These are phyloP conservation scores for Tipula vernalis DNA, from an alignment of 2,888 invertebrate species.

Conservation along the genomic window DNA sequence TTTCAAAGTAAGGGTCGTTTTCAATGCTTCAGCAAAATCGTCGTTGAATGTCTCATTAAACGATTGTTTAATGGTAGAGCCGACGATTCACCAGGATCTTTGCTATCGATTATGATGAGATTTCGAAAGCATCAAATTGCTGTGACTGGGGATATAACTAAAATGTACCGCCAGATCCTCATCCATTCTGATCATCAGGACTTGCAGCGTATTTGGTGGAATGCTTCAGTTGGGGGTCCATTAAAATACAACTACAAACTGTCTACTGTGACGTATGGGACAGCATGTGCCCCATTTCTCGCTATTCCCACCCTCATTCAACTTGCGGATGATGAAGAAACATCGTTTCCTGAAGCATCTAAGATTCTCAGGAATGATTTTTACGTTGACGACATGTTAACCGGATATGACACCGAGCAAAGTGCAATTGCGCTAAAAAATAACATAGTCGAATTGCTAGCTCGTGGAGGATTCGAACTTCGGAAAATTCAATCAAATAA, in stretches of 20 bases:
- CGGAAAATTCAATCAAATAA: too few relatives aligned
- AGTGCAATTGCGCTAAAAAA: neutral
- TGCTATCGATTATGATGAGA: neutral
- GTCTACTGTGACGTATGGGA: neutral
- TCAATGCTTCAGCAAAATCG: too few relatives aligned
- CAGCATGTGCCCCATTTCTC: neutral
- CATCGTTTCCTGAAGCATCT: neutral
- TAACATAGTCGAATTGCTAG: neutral
- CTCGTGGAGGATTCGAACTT: neutral
- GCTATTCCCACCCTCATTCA: neutral
- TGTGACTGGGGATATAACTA: neutral
- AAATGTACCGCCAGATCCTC: neutral
- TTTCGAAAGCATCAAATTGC: neutral
- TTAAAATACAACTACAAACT: neutral
- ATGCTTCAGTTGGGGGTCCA: neutral
- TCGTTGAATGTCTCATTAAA: too few relatives aligned
- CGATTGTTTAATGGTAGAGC: too few relatives aligned
- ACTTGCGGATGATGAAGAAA: too few relatives aligned
- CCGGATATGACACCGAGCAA: neutral
- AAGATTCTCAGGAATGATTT: neutral
- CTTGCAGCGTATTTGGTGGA: neutral
- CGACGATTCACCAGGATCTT: too few relatives aligned
- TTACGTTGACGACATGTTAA: neutral
- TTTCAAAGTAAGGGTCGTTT: too few relatives aligned
- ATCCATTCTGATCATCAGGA: neutral